Conservation (phyloP, 2,888 invertebrate species). For the Baronia brevicornis region DNA sequence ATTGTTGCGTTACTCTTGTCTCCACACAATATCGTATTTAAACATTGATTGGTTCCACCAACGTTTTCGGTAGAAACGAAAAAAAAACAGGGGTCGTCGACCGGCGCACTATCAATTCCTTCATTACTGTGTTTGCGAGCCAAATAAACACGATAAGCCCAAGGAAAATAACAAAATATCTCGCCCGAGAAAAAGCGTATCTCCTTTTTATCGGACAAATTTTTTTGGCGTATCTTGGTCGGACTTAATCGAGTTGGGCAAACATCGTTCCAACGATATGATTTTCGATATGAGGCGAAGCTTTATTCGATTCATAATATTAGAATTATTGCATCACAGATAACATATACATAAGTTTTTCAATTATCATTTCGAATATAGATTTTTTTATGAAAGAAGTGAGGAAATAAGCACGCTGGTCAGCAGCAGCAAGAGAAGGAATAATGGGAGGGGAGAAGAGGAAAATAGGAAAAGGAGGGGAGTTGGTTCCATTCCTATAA, state of each 20-base stretch:
- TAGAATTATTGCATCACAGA: constrained; percentile 39
- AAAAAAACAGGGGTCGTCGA: constrained; percentile 39
- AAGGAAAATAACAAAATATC: constrained; percentile 61
- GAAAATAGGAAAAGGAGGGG: too few relatives aligned
- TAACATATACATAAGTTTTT: too few relatives aligned
- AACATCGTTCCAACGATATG: constrained; percentile 46
- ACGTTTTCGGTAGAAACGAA: constrained; percentile 16
- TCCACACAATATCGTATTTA: constrained; percentile 10
- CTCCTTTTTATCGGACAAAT: constrained; percentile 48
- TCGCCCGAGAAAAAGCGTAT: constrained; percentile 40
- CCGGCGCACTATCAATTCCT: constrained; percentile 54
- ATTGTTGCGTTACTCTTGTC: constrained; percentile 11
- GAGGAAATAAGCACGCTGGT: too few relatives aligned
- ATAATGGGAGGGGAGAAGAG: too few relatives aligned
- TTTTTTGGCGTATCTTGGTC: constrained; percentile 57
- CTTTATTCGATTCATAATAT: constrained; percentile 37
- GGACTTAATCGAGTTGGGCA: constrained; percentile 61
- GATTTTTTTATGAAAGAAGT: too few relatives aligned
- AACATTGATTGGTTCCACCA: constrained; percentile 9
- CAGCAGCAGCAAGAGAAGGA: too few relatives aligned
- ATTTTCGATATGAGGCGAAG: constrained; percentile 47
- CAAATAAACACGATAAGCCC: constrained; percentile 61
- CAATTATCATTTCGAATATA: too few relatives aligned
- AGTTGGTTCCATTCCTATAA: too few relatives aligned
- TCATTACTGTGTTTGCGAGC: constrained; percentile 55